Conservation (phyloP, 2,797 vertebrate species). For the Anabas testudineus region DNA sequence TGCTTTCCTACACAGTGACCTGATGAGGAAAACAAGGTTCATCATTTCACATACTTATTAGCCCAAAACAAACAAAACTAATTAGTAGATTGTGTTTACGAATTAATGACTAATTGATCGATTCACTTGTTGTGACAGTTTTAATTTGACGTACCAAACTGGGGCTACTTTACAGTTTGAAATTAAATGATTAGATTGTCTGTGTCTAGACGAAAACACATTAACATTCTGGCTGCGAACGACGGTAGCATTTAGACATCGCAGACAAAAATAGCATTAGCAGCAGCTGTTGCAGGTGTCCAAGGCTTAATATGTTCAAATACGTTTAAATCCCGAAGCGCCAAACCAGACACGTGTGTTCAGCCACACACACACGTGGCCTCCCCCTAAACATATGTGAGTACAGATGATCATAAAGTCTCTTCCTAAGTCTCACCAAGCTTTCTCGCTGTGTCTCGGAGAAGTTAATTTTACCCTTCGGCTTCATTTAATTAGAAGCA, state of each 20-base stretch:
- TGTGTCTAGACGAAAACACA: not conserved
- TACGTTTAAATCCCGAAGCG: conserved; percentile 15
- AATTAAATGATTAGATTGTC: too few relatives aligned
- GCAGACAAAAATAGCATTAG: not conserved
- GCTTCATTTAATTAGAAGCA: conserved; percentile 81
- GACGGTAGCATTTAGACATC: conserved; percentile 4
- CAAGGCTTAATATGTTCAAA: conserved; percentile 23
- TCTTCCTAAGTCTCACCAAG: conserved; percentile 33
- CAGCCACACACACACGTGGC: conserved; percentile 4
- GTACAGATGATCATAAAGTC: conserved; percentile 33
- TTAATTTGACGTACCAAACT: too few relatives aligned
- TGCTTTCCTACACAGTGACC: too few relatives aligned
- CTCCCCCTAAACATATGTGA: conserved; percentile 30
- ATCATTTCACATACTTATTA: too few relatives aligned
- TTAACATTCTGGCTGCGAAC: too few relatives aligned
- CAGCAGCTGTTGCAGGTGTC: conserved; percentile 43
- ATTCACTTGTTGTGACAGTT: too few relatives aligned
- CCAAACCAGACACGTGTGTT: not conserved
- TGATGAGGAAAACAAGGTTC: too few relatives aligned
- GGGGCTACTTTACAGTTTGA: too few relatives aligned
- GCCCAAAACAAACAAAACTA: too few relatives aligned
- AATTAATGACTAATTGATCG: too few relatives aligned
- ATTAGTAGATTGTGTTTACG: too few relatives aligned
- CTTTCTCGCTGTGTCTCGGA: conserved; percentile 38
- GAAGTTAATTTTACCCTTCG: conserved; percentile 72